phyloP scores from a whole-genome alignment of 2,888 invertebrate genomes.

The Cephus spinipes region DNA sequence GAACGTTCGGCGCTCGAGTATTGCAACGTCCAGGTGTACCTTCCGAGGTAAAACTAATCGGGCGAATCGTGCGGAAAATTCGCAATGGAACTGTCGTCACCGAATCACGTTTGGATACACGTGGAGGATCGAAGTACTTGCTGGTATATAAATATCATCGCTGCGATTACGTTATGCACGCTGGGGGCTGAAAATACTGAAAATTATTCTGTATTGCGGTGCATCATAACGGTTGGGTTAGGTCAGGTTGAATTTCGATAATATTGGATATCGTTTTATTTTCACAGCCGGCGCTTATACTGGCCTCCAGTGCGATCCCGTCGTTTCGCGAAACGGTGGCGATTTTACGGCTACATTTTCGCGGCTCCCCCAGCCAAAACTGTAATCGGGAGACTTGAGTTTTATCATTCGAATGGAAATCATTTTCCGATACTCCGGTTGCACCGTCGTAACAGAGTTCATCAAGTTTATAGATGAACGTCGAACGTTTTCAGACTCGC shows the following conservation, averaged over 20 bases:
- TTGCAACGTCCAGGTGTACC: neutral
- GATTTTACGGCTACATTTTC: neutral
- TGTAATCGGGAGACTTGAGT: neutral
- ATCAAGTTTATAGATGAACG: neutral
- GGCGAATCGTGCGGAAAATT: neutral
- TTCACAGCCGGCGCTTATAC: neutral
- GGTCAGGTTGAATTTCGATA: neutral
- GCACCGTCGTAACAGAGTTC: neutral
- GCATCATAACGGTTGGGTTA: neutral
- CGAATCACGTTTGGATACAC: neutral
- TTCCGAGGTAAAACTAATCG: neutral
- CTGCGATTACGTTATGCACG: too few relatives aligned
- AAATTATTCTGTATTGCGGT: neutral
- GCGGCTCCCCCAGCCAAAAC: neutral
- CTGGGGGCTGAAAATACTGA: too few relatives aligned
- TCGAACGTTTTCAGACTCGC: too few relatives aligned
- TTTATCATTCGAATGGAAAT: neutral
- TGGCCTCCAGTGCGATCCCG: neutral
- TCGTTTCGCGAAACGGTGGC: neutral
- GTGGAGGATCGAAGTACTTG: too few relatives aligned
- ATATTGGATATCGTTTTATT: neutral
- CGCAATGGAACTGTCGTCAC: neutral
- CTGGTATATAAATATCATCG: too few relatives aligned
- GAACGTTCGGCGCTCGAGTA: neutral
- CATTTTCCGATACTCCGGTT: neutral